Evolutionary conservation across 2,797 vertebrate genomes (phyloP), one percentile per base, ranked within the genome.

Genomic region (Epinephelus coioides): DNA sequence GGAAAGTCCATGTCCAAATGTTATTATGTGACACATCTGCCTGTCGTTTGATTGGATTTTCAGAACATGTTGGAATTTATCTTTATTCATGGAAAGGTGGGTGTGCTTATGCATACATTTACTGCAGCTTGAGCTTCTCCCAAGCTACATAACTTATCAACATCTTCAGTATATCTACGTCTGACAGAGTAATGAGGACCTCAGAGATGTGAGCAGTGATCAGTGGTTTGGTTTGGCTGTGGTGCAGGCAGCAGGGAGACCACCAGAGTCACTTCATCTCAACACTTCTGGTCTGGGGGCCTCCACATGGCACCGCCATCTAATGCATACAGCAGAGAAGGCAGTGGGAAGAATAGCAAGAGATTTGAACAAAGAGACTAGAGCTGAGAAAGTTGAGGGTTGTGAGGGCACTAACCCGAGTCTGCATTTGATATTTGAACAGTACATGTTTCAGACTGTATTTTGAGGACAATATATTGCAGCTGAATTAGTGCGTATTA

Each of bases 261-360:
- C 68, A 56, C 10, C 30, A 57, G 56, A 82, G 49, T 59, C 54
- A 46, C 61, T 86, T 80, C 18, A 59, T 76, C 49, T 76, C 60
- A 30, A 27, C 67, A 40, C 55, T 66, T 81, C 72, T 77, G 47
- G 79, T 77, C 63, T 73, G 64, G 44, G 40, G 74, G 69, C 57
- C 84, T 71, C 64, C 38, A 25, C 73, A 55, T 73, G 73, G 72
- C 73, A 56, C 25, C 79, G 38, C 89, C 82, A 86, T 60, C 55
- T 65, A 81, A 78, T 69, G 44, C 55, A 71, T 54, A 43, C 38
- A 80, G 50, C 72, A 82, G 78, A 81, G 54, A 72, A 46, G 65
- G 25, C 44, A 40, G 54, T 2, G 7, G 57, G 27, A 51, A 74
- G 5, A 68, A 60, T 21, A 62, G 3, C 53, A 59, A 47, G 8